Evolutionary conservation across 2,888 invertebrate genomes (phyloP), one percentile per base, ranked within the genome.

Genomic region (Zaprionus bogoriensis): DNA sequence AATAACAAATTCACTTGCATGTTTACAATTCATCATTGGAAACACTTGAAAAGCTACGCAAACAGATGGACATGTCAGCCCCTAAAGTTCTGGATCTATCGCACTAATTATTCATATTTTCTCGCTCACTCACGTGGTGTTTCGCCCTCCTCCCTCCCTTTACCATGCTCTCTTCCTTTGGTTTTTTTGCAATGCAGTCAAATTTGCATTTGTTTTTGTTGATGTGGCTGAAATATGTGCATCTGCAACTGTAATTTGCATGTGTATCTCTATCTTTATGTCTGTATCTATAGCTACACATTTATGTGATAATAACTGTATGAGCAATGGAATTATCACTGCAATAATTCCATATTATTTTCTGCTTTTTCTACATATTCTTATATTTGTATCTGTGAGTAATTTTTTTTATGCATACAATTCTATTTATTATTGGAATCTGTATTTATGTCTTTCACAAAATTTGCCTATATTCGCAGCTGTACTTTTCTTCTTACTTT

Each of bases 91-190:
- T 41, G 64, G 68, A 67, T 48, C 62, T 65, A 72, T 67, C 69
- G 61, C 58, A 52, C 25, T 51, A 74, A 71, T 75, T 75, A 71
- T 66, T 60, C 64, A 85, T 63, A 41, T 53, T 66, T 27, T 12
- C 10, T 45, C 23, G 2, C 22, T 44, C 46, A 32, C 51, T 4
- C 23, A 23, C 23, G 6, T 6, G 6, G 9, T 30, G 30, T 9
- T 30, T 10, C 7, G 4, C 19, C 9, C 14, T 2, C 12, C 22
- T 4, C n/a, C 14, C 2, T 9, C 3, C 7, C 6, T 19, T 17
- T 19, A 12, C 22, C 41, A 6, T 3, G 7, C 17, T 2, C 2
- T 5, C 4, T 20, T 4, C 10, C 9, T 38, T 4, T 4, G 3
- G 3, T n/a, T n/a, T 14, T 36, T 14, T 36, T 17, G 30, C 14